Evolutionary conservation across 2,888 invertebrate species (phyloP), one percentile per base, ranked within the genome.

Genomic region (Eristalinus sepulchralis): DNA sequence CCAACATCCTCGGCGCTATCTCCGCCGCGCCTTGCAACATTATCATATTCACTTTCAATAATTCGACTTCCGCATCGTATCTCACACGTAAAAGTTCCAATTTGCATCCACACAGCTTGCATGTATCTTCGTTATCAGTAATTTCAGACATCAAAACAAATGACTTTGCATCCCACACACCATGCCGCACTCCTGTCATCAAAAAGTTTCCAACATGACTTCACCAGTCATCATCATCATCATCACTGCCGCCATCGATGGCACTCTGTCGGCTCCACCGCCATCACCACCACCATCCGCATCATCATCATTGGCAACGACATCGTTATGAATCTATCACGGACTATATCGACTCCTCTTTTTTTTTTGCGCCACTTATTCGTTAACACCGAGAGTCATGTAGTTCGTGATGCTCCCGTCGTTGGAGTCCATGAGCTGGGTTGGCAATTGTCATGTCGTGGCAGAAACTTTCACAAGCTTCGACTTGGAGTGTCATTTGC

Each of bases 131-230:
- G 68, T 67, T 86, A 86, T 83, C 86, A 79, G 73, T 79, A 79
- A 83, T 76, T 78, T 71, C 63, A 83, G 78, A 71, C 86, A 83
- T 86, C 71, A 83, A 83, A 86, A 83, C 86, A 83, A 86, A 86
- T 76, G 75, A 83, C 83, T 80, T 57, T 33, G 24, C 55, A 62
- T 75, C 64, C 62, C 70, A 75, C 66, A 34, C 27, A 22, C 34
- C 55, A 53, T 57, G 63, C 10, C 57, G n/a, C 27, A 64, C 83
- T 75, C 67, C 67, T 81, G 73, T 72, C 85, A 82, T 75, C 70
- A 75, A 67, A 47, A 86, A 83, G 66, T 86, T 83, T 83, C 63
- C 79, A 83, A 86, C 77, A 75, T 66, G 70, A 75, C 78, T 60
- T 77, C 68, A 68, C 55, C 71, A 73, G 73, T 67, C 70, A 71